phyloP scores from a whole-genome alignment of 1,140 invertebrate species.

The Phenacoccus solenopsis region DNA sequence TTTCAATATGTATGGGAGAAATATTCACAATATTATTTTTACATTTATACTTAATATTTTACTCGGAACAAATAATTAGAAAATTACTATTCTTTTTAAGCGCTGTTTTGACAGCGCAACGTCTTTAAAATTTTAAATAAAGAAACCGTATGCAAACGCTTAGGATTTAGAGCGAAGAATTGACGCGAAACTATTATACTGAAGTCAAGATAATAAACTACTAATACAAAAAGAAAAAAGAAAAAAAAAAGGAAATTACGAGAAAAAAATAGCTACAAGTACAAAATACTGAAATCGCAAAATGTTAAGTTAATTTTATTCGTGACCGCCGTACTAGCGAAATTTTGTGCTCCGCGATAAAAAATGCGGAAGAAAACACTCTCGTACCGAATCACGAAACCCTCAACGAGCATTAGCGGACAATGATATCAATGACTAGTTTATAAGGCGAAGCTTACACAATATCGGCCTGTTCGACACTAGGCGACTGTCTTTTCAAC shows the following conservation, averaged over 20 bases:
- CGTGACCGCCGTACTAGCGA: background rate
- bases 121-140: too few relatives aligned
- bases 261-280: background rate
- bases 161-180: too few relatives aligned
- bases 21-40: background rate
- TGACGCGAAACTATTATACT: too few relatives aligned
- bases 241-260: background rate
- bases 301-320: background rate
- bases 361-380: too few relatives aligned
- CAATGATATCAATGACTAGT: background rate
- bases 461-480: background rate
- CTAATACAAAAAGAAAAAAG: background rate
- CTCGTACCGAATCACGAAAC: too few relatives aligned
- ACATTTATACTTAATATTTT: too few relatives aligned
- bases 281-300: too few relatives aligned
- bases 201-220: background rate
- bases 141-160: too few relatives aligned
- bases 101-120: too few relatives aligned
- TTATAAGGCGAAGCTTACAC: background rate
- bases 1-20: background rate
- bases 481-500: constrained; percentile 32
- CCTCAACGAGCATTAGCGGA: too few relatives aligned
- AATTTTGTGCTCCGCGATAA: background rate
- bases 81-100: too few relatives aligned
- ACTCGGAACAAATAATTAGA: too few relatives aligned